Evolutionary conservation across 2,797 vertebrate species (phyloP).

Genomic region (Sebastes steindachneri): DNA sequence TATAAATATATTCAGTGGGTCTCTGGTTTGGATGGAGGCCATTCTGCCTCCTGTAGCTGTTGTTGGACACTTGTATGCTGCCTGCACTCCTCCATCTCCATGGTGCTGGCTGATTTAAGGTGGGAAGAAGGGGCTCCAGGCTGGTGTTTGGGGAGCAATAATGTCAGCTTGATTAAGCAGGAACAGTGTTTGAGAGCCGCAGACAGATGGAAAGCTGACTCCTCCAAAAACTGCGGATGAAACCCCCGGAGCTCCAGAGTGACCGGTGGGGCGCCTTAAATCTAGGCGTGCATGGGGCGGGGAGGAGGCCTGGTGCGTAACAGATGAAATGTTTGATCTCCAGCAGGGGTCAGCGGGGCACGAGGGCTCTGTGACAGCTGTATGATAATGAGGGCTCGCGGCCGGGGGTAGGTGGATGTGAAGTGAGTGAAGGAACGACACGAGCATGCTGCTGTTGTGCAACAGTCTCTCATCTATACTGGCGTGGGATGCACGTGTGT

Average conservation of each 20-base stretch:
- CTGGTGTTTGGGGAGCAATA: slow-evolving; percentile 73
- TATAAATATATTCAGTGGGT: too few relatives aligned
- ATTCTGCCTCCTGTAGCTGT: background rate
- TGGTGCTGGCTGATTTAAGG: slow-evolving; percentile 66
- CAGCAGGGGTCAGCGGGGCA: slow-evolving; percentile 53
- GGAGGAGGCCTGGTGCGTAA: background rate
- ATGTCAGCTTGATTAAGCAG: slow-evolving; percentile 82
- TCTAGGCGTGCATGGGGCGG: slow-evolving; percentile 20
- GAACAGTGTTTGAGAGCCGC: slow-evolving; percentile 59
- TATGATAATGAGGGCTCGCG: slow-evolving; percentile 85
- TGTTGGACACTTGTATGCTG: slow-evolving; percentile 2
- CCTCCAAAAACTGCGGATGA: slow-evolving; percentile 24
- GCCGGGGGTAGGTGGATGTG: slow-evolving; percentile 57
- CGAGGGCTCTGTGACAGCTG: slow-evolving; percentile 81
- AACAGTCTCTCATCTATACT: slow-evolving; percentile 3
- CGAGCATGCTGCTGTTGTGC: slow-evolving; percentile 14
- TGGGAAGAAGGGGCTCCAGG: slow-evolving; percentile 51
- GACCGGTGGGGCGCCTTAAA: slow-evolving; percentile 57
- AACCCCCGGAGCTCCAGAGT: background rate
- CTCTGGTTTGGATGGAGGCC: background rate
- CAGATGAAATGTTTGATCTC: slow-evolving; percentile 60
- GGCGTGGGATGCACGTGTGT: background rate
- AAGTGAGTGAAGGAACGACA: slow-evolving; percentile 33
- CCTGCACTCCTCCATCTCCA: slow-evolving; percentile 41
- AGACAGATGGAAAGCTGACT: slow-evolving; percentile 81